Base-by-base conservation (phyloP, 1,140 invertebrate genomes). In the Acyrthosiphon pisum region DNA sequence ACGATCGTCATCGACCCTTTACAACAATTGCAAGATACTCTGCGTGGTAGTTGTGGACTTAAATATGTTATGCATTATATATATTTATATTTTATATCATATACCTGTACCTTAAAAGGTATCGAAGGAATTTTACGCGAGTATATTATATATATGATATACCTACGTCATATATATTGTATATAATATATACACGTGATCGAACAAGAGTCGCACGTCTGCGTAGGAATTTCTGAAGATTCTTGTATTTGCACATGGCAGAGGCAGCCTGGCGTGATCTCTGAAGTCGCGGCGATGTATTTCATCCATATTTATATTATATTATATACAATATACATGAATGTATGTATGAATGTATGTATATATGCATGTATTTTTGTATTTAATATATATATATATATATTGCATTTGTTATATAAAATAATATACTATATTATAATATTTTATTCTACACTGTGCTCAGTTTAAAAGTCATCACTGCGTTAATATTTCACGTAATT, bases 21-120 rank as follows among this genome's bases (percentile, higher is more conserved):
- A 0, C 6, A 76, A 4, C n/a, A 30, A 76, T 76, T 2, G 14
- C 4, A 14, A 68, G 30, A 18, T 14, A n/a, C 14, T n/a, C 14
- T 76, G 30, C 30, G 11, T 76, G 60, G 60, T 76, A 76, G 3
- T n/a, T 76, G 60, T 76, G 18, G 60, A 76, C 30, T 76, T 76
- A 76, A 76, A 88, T 88, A 46, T 48, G 30, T 41, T 88, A 88
- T 88, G 48, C 41, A 46, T 23, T 44, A 86, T 41, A 53, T 53
- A 76, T 18, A 76, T 76, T n/a, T 76, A n/a, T 76, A 76, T n/a
- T 76, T n/a, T 76, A n/a, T 76, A 76, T n/a, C 11, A 76, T n/a
- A 76, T 76, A 76, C 60, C 14, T 30, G 41, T 46, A 44, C 90
- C 68, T 92, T 92, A 92, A 92, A 83, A 50, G 91, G 91, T 83